Percentiles rank a stretch among this genome's conserved stretches.
phyloP scores from a whole-genome alignment of 92 coral and sea anemone genomes.

The Bergia puertoricense region DNA sequence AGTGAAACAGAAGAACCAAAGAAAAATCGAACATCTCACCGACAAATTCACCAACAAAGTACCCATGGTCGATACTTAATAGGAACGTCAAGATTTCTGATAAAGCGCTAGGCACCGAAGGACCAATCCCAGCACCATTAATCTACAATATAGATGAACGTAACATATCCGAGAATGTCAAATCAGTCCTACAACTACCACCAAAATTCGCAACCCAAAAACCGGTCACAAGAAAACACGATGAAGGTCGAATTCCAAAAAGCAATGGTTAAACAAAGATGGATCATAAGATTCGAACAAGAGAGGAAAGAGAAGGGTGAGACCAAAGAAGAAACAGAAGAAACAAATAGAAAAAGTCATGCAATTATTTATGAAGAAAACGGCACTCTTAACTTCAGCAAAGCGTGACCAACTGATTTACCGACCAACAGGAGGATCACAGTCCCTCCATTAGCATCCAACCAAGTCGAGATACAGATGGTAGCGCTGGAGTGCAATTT shows the following conservation, averaged over 20 bases:
- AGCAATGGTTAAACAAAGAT: neutral
- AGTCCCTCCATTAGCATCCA: neutral
- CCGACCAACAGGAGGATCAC: slow-evolving; percentile 5
- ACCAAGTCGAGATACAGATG: slow-evolving; percentile 12
- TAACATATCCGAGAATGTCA: neutral
- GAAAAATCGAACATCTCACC: slow-evolving; percentile 21
- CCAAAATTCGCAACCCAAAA: neutral
- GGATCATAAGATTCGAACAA: neutral
- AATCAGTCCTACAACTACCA: neutral
- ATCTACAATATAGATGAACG: neutral
- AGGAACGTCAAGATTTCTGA: neutral
- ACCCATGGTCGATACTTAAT: neutral
- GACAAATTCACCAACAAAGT: slow-evolving; percentile 2
- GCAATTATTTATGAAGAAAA: neutral
- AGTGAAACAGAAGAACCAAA: neutral
- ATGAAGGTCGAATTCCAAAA: neutral
- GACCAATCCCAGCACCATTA: neutral
- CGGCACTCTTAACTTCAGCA: neutral
- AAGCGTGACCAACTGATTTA: neutral
- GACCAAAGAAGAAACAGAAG: neutral
- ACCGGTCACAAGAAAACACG: neutral
- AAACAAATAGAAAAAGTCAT: neutral
- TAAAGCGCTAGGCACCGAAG: neutral
- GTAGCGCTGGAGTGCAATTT: slow-evolving; percentile 3
- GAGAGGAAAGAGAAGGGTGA: neutral